phyloP scores from a whole-genome alignment of 2,113 vertebrate species.

The Otus sunia region DNA sequence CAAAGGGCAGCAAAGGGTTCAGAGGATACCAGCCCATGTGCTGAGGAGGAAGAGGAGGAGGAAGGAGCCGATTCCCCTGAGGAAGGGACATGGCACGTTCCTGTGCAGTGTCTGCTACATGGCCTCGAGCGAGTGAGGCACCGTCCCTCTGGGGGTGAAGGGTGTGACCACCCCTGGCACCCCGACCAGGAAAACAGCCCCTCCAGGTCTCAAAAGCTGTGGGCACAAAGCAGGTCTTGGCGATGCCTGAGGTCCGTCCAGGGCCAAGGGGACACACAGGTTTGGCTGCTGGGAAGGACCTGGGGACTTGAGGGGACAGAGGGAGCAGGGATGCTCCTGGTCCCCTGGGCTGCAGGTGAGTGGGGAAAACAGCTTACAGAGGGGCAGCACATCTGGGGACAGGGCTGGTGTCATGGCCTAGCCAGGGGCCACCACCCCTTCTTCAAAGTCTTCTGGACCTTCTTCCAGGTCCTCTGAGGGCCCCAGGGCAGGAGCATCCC shows the following conservation, averaged over 20 bases:
- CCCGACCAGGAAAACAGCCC: neutral
- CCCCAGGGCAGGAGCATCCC: neutral
- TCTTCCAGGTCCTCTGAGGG: rapidly evolving
- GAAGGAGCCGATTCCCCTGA: neutral
- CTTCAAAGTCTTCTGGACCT: neutral
- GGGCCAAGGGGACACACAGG: neutral
- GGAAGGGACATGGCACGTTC: neutral
- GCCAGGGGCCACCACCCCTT: neutral
- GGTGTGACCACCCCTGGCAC: rapidly evolving
- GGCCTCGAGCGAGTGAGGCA: neutral
- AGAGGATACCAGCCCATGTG: neutral
- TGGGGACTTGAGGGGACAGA: rapidly evolving
- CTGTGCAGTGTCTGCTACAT: neutral
- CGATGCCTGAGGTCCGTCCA: neutral
- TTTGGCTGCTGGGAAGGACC: neutral
- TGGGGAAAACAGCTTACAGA: neutral
- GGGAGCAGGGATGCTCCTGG: neutral
- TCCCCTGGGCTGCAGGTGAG: neutral
- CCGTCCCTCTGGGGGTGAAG: neutral
- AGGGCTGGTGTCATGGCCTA: neutral
- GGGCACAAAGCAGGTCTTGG: neutral
- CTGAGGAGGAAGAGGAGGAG: neutral
- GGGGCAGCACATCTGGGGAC: neutral
- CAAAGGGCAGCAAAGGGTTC: neutral
- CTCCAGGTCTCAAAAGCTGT: neutral